Percentiles rank a stretch among this genome's conserved stretches.
Conservation (phyloP, 2,888 invertebrate genomes). For the Lasioglossum morio region DNA sequence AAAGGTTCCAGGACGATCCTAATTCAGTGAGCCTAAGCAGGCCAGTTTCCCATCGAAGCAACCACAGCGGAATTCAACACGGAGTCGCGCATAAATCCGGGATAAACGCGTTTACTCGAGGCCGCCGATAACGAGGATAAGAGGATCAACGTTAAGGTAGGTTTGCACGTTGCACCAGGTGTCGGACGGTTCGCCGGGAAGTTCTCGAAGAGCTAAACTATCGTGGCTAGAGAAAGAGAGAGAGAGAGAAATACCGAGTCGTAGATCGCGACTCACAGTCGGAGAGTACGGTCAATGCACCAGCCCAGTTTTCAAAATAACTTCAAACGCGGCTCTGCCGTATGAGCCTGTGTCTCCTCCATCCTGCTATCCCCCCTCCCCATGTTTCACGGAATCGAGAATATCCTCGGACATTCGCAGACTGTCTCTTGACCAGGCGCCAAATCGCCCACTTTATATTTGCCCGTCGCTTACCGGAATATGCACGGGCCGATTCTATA, state of each 20-base stretch:
- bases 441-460: constrained; percentile 75
- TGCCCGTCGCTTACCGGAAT: constrained; percentile 59
- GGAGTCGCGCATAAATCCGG: not conserved
- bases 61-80: not conserved
- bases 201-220: constrained; percentile 47
- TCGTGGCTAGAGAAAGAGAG: not conserved
- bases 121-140: constrained; percentile 13
- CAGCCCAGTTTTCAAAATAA: constrained; percentile 81
- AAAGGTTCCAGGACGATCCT: not conserved
- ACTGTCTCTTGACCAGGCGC: constrained; percentile 79
- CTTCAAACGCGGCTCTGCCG: constrained; percentile 70
- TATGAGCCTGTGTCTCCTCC: constrained; percentile 19
- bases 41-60: not conserved
- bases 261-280: constrained; percentile 35
- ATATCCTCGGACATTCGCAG: constrained; percentile 80
- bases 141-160: constrained; percentile 19
- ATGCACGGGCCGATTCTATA: constrained; percentile 59
- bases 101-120: not conserved
- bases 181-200: constrained; percentile 1
- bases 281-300: constrained; percentile 79
- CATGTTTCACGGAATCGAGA: constrained; percentile 77
- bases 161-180: constrained; percentile 37
- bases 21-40: not conserved
- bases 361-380: not conserved
- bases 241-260: not conserved